Evolutionary conservation across 2,888 invertebrate species (phyloP), one percentile per base, ranked within the genome.

Genomic region (Agrotis ipsilon): DNA sequence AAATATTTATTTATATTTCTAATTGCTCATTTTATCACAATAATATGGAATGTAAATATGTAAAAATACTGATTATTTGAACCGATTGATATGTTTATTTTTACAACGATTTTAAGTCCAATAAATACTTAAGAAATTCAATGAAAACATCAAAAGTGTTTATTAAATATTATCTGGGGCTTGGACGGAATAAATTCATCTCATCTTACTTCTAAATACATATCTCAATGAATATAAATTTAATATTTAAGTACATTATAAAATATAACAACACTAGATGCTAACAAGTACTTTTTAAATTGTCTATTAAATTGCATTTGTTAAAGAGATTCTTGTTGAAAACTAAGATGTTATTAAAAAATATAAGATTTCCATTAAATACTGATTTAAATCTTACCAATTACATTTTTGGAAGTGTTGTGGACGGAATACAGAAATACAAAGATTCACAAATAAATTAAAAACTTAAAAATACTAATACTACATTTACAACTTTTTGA

Each of bases 11-110:
- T 43, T n/a, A 58, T 18, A 61, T 49, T 21, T 48, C 9, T 24
- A 45, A n/a, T 76, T 62, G 49, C 52, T 59, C 51, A 64, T 52
- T 63, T 19, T 52, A 73, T 77, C 67, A 79, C 54, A 64, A 62
- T 49, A 54, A 51, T 0, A 13, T 74, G 77, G 80, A 77, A 77
- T 77, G 77, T 79, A 68, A 73, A 63, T 64, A 57, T n/a, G 24
- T 60, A 58, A 51, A 67, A 68, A 68, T 77, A 79, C 60, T 49
- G 75, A 45, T 64, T 57, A 55, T 58, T 51, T 13, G 11, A 46
- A 45, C 5, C 24, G 13, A 45, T 18, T 39, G 11, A 57, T 51
- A 51, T 45, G n/a, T 51, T 55, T 48, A 54, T 43, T 55, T 27
- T 14, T 21, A 52, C 19, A 48, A 48, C 7, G 24, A 7, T 43